Conservation (phyloP, 2,888 invertebrate species). For the Diarsia brunnea region DNA sequence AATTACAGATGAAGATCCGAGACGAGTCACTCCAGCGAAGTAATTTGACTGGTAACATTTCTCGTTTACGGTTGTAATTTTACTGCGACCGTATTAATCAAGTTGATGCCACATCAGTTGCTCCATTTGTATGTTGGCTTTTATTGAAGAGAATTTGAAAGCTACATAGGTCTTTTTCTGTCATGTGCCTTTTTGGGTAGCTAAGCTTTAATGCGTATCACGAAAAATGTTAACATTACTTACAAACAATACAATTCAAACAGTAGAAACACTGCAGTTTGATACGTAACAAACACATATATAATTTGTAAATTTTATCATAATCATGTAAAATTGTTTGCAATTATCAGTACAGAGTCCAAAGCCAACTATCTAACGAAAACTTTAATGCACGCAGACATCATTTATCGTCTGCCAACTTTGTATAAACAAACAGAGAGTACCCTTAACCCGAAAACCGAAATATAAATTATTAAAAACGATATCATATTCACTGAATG, state of each 20-base stretch:
- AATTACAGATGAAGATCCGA: slow-evolving; percentile 71
- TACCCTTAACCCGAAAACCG: slow-evolving; percentile 59
- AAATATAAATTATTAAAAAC: slow-evolving; percentile 56
- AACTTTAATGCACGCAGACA: slow-evolving; percentile 43
- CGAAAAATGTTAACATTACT: neutral
- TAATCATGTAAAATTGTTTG: slow-evolving; percentile 26
- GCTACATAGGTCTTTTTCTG: slow-evolving; percentile 30
- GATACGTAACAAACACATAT: slow-evolving; percentile 1
- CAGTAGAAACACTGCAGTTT: neutral
- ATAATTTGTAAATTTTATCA: slow-evolving; percentile 28
- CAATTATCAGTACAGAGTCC: slow-evolving; percentile 15
- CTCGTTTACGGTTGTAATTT: slow-evolving; percentile 70
- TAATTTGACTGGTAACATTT: slow-evolving; percentile 75
- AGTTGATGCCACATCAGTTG: slow-evolving; percentile 66
- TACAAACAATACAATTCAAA: neutral
- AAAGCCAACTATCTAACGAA: slow-evolving; percentile 51
- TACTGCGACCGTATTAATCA: slow-evolving; percentile 71
- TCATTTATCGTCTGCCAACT: slow-evolving; percentile 44
- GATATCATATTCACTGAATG: slow-evolving; percentile 60
- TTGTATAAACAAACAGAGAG: slow-evolving; percentile 36
- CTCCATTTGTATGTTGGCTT: slow-evolving; percentile 48
- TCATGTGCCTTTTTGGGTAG: slow-evolving; percentile 6
- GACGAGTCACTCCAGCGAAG: slow-evolving; percentile 63
- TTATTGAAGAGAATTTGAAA: slow-evolving; percentile 55
- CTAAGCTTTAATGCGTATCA: no score